phyloP scores from a whole-genome alignment of 2,888 invertebrate genomes.

The Geotrupes spiniger region DNA sequence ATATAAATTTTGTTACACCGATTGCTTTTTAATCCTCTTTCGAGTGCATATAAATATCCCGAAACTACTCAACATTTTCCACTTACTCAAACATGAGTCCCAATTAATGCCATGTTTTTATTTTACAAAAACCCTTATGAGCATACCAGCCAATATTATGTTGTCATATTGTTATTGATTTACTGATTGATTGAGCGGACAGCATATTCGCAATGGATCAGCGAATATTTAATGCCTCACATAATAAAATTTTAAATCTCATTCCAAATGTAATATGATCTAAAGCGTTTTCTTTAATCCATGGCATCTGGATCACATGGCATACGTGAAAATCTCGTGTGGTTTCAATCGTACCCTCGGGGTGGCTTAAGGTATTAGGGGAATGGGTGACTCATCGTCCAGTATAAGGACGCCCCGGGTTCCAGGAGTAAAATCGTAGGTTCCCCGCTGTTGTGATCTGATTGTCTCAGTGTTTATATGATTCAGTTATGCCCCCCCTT shows the following conservation, averaged over 20 bases:
- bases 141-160: no score
- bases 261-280: no score
- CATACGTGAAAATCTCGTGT: slow-evolving; percentile 26
- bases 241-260: no score
- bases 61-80: no score
- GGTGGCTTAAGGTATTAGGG: slow-evolving; percentile 38
- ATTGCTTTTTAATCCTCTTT: slow-evolving; percentile 1
- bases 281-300: slow-evolving; percentile 26
- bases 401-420: slow-evolving; percentile 27
- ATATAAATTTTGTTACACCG: neutral
- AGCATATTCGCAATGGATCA: no score
- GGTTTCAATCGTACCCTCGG: slow-evolving; percentile 35
- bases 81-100: no score
- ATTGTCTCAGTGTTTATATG: slow-evolving; percentile 38
- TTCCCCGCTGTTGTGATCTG: slow-evolving; percentile 37
- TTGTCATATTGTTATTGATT: no score
- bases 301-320: slow-evolving; percentile 27
- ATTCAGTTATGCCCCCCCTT: slow-evolving; percentile 32
- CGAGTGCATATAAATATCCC: no score
- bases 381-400: slow-evolving; percentile 31
- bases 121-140: no score
- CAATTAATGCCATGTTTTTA: no score
- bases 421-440: slow-evolving; percentile 20
- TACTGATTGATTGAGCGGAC: no score
- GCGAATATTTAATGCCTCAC: no score